Evolutionary conservation across 2,888 invertebrate species (phyloP), one percentile per base, ranked within the genome.

Genomic region (Temnothorax ravouxi): DNA sequence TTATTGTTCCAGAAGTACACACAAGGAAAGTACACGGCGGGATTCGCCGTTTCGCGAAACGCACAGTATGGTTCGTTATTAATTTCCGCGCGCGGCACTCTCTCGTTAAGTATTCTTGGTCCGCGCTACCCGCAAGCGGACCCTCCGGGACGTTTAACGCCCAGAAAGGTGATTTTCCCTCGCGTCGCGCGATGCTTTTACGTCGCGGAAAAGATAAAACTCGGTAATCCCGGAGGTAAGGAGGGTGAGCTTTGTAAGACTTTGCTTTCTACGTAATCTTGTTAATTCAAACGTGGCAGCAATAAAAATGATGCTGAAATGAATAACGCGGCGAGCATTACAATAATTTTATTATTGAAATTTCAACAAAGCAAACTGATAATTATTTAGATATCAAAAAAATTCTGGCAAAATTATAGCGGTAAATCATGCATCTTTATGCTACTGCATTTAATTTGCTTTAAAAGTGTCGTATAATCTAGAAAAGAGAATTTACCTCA

Each of bases 41-140:
- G 82, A 84, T 83, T 84, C 84, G 47, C 61, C 84, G 75, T 82
- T 47, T 67, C 62, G 54, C 80, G 83, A 21, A 84, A 86, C 83
- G 87, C 66, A 84, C 83, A 81, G 80, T 81, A 85, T 80, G 44
- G 69, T 84, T 86, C 79, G 89, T 89, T 88, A 87, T 86, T 88
- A 88, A 88, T 88, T 88, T 85, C 87, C 85, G 47, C 62, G 56
- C 66, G 76, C 67, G 44, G 67, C 69, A 69, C 66, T 52, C 41
- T 67, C 77, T 64, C 56, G 76, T 80, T 80, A 71, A 71, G 72
- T 52, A 79, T 62, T 71, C 83, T 83, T 47, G 44, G 54, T n/a
- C 62, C 69, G 79, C 69, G 56, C 25, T 82, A 54, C 34, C 75
- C 66, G 77, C 69, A 77, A 77, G 77, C 67, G 56, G 67, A 15